Conservation (phyloP, 2,113 vertebrate genomes). For the Pseudopipra pipra region DNA sequence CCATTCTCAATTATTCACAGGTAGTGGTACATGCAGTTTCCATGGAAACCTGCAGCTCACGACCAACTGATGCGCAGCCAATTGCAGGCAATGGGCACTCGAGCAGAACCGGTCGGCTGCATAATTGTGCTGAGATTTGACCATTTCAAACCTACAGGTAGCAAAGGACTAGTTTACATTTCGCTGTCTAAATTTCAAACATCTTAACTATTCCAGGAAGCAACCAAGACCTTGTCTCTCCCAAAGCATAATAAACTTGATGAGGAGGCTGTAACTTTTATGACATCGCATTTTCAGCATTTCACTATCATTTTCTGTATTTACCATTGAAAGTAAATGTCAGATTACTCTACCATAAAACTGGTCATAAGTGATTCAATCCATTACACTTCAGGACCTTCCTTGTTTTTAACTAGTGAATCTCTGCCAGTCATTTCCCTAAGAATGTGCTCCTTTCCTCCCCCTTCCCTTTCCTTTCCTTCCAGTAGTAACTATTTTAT, state of each 20-base stretch:
- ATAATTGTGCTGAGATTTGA: constrained; percentile 46
- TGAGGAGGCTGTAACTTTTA: constrained; percentile 65
- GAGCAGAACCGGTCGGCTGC: constrained; percentile 32
- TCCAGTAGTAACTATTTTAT: not conserved
- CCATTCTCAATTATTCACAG: constrained; percentile 71
- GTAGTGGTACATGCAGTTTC: constrained; percentile 70
- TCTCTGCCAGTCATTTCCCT: not conserved
- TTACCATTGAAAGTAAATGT: constrained; percentile 68
- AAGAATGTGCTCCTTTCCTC: not conserved
- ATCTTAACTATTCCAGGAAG: constrained; percentile 34
- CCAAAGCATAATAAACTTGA: constrained; percentile 64
- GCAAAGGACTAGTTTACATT: constrained; percentile 35
- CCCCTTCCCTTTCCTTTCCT: not conserved
- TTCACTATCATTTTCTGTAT: constrained; percentile 65
- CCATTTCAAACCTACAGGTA: constrained; percentile 5
- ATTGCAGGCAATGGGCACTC: constrained; percentile 31
- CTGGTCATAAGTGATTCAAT: constrained; percentile 62
- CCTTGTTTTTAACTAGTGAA: constrained; percentile 29
- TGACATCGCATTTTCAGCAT: constrained; percentile 62
- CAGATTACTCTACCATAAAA: constrained; percentile 64
- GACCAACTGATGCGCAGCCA: constrained; percentile 32
- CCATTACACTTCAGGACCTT: constrained; percentile 51
- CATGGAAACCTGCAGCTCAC: constrained; percentile 70
- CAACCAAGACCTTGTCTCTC: not conserved
- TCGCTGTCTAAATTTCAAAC: constrained; percentile 33